Evolutionary conservation across 2,113 vertebrate species (phyloP).

Genomic region (Rhombomys opimus): DNA sequence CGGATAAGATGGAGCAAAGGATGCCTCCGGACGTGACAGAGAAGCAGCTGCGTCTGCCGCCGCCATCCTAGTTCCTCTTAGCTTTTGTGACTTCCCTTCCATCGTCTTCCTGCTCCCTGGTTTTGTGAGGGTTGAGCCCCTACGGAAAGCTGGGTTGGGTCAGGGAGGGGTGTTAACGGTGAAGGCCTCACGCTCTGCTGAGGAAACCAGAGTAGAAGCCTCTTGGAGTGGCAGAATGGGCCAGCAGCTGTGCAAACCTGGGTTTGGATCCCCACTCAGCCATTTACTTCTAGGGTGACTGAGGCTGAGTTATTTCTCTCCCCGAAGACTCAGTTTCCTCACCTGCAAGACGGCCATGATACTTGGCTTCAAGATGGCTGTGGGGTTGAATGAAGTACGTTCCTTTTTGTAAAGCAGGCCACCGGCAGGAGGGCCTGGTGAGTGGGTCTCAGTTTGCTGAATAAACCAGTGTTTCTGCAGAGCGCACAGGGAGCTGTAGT

Average conservation of each 20-base stretch:
- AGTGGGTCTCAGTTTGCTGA: neutral
- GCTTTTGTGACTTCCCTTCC: neutral
- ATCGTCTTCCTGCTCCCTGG: neutral
- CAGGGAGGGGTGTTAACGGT: neutral
- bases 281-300: neutral
- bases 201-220: neutral
- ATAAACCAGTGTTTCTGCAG: neutral
- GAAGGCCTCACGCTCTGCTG: neutral
- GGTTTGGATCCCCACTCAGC: neutral
- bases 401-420: constrained; percentile 10
- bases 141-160: neutral
- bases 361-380: neutral
- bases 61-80: neutral
- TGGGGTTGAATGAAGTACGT: neutral
- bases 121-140: neutral
- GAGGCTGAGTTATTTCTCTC: neutral
- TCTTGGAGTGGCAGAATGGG: neutral
- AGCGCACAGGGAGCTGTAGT: neutral
- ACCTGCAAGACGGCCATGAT: neutral
- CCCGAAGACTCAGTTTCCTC: neutral
- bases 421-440: neutral
- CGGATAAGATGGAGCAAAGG: neutral
- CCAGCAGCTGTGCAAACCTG: neutral
- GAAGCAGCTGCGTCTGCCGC: neutral
- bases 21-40: neutral